Base-by-base conservation (phyloP, 1,140 invertebrate species). In the Drosophila nikananu region DNA sequence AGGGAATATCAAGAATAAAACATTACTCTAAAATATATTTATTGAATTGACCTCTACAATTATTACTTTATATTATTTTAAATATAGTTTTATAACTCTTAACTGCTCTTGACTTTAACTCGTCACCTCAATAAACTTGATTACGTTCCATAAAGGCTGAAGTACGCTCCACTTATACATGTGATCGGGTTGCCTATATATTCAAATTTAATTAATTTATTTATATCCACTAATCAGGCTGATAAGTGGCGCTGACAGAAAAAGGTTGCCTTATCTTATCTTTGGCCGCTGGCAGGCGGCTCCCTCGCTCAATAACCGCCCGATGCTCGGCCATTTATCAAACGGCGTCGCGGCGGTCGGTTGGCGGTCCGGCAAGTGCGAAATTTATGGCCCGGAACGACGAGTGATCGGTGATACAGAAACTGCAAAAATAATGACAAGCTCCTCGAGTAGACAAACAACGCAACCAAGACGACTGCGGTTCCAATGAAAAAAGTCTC, bases 131-230 rank as follows among this genome's bases (percentile, higher is more conserved):
- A 41, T 59, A 68, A 25, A 71, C 32, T 48, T 35, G 30, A 37
- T 10, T 13, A 25, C 27, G 21, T 15, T 15, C 37, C 39, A 44
- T 66, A 65, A 42, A 44, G 27, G 2, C 17, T 10, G 10, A 52
- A 41, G 27, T 27, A 15, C 37, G 62, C 32, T 13, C 19, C 46
- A 41, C 27, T 41, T 19, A 39, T 62, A 42, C 21, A 72, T 61
- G 63, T 71, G 67, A 71, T 46, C 35, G 13, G 13, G 6, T 2
- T 4, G 63, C 63, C 35, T 13, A 15, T 60, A 44, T 81, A 87
- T 89, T 89, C 86, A 89, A 90, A 89, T 89, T 87, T 89, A 89
- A 89, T 89, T 89, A 89, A 89, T 90, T 84, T 89, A 89, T 90
- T 89, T 89, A 89, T 89, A 89, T 89, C 86, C 86, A 89, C 48